phyloP scores from a whole-genome alignment of 2,797 vertebrate species.

The Rhinichthys osculus region DNA sequence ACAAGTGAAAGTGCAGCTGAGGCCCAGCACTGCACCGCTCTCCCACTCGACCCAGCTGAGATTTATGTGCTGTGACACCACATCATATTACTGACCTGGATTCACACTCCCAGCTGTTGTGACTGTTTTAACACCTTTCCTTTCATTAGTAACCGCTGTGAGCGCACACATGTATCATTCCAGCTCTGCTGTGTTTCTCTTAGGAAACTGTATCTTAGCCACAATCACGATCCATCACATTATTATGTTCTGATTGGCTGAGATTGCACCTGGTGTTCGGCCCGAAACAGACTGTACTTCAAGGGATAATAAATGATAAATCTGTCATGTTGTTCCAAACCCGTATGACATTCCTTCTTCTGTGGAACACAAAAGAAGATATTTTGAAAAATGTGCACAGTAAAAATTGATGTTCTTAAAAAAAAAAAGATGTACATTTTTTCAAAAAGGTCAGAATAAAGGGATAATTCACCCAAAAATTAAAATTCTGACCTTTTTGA shows the following conservation, averaged over 20 bases:
- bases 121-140: constrained; percentile 46
- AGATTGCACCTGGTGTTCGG: not conserved
- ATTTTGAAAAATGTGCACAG: not conserved
- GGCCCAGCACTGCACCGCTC: constrained; percentile 37
- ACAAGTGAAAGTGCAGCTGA: constrained; percentile 64
- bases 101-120: constrained; percentile 48
- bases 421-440: too few relatives aligned
- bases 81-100: constrained; percentile 66
- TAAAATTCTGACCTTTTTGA: too few relatives aligned
- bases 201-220: not conserved
- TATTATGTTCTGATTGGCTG: not conserved
- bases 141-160: constrained; percentile 23
- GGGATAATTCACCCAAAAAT: too few relatives aligned
- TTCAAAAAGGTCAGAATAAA: not conserved
- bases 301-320: not conserved
- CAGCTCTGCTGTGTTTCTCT: not conserved
- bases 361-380: not conserved
- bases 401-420: not conserved
- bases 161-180: not conserved
- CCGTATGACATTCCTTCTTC: not conserved
- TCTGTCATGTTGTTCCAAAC: not conserved
- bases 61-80: constrained; percentile 61
- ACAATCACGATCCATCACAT: not conserved
- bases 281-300: not conserved
- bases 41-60: constrained; percentile 43